Evolutionary conservation across 2,888 invertebrate genomes (phyloP), one percentile per base, ranked within the genome.

Genomic region (Zygothrica quintamaculata): DNA sequence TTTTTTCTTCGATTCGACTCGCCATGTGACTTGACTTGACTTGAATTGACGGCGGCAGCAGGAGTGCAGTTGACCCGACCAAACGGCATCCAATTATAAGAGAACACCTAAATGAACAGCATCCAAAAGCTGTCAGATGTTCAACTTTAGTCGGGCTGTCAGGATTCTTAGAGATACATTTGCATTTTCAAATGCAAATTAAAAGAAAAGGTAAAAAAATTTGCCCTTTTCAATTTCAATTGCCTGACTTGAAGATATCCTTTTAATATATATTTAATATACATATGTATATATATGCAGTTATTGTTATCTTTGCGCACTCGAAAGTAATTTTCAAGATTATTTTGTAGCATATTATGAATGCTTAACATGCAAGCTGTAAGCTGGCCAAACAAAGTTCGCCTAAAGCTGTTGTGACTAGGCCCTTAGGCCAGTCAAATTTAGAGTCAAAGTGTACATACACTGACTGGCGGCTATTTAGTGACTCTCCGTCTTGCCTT

Each of bases 141-240:
- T 34, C 47, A 64, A 53, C 53, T 56, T n/a, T 55, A 62, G 37
- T 34, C 51, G 62, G 55, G 53, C 68, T 74, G 69, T 62, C 44
- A 16, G 53, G 69, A 50, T 55, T 48, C n/a, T 59, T 12, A 48
- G 60, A 58, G 60, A 58, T 74, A 65, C 66, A 84, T 87, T 87
- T 87, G 84, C 84, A 84, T 77, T 77, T 67, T 31, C 72, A 55
- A 76, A 84, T 87, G 84, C 78, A 84, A 84, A 87, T 84, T 79
- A 74, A 77, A 84, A 47, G 31, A n/a, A n/a, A n/a, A n/a, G n/a
- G n/a, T n/a, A n/a, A n/a, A n/a, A n/a, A n/a, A n/a, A n/a, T n/a
- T n/a, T n/a, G n/a, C n/a, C 34, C 9, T 1, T 13, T 0, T 8
- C 5, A 26, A n/a, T 11, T 16, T 9, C 11, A 16, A n/a, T 3